Base-by-base conservation (phyloP, 2,888 invertebrate species). In the Aquatica leii region DNA sequence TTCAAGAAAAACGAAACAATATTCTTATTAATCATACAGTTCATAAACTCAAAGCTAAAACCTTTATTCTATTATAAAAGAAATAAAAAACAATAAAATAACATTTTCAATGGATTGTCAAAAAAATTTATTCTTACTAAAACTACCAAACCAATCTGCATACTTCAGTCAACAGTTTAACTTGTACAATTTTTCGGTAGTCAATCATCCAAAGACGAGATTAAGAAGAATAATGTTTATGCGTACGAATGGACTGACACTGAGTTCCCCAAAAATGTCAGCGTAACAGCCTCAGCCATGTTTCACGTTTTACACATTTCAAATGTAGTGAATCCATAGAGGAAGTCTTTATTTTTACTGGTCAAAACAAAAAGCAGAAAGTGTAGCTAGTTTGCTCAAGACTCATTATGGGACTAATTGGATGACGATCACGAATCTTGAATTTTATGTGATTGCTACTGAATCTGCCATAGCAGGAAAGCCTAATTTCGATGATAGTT, bases 81-180 rank as follows among this genome's bases (percentile, higher is more conserved):
- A 6, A 6, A n/a, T n/a, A n/a, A n/a, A n/a, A n/a, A n/a, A n/a
- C n/a, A n/a, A n/a, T n/a, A n/a, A n/a, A n/a, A n/a, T 6, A 17
- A 15, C 6, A n/a, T 48, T 48, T 17, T 48, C 48, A 17, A 14
- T 48, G 8, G 48, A 48, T n/a, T 18, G 17, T n/a, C 15, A 48
- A 48, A 48, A 48, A 48, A 48, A n/a, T 15, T 18, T 48, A 11
- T n/a, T n/a, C 40, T 55, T 55, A 5, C 15, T n/a, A 55, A 55
- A 21, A 12, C 12, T 43, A 3, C 55, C 20, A 14, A 77, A 78
- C 59, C 77, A 78, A 66, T 54, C 71, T 5, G 66, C 73, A 1
- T 78, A 79, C 53, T 79, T 75, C 67, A 64, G 67, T 17, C 63
- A 75, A 3, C 78, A 79, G 58, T 48, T 78, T 11, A 76, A 77